These are phyloP conservation scores for Hypomecis punctinalis DNA, from an alignment of 2,888 invertebrate genomes.

Conservation along the genomic window DNA sequence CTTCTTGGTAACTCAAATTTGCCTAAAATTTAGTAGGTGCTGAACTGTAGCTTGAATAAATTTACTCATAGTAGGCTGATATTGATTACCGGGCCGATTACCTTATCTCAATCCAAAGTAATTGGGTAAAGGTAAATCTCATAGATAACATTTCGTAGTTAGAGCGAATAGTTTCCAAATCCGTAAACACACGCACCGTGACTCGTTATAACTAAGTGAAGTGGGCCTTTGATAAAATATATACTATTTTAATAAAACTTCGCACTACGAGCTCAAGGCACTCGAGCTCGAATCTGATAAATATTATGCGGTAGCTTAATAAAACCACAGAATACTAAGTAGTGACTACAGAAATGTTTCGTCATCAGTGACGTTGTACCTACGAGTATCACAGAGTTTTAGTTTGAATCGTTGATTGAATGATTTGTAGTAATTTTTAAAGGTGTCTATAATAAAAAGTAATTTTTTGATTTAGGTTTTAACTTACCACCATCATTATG, in stretches of 20 bases:
- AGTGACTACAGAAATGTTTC: background rate
- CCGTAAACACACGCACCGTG: background rate
- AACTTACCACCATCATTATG: no score
- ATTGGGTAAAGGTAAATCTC: background rate
- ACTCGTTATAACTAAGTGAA: conserved; percentile 18
- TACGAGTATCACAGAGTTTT: no score
- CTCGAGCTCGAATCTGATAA: conserved; percentile 14
- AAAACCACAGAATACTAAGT: background rate
- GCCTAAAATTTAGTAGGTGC: no score
- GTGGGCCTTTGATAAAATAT: conserved; percentile 14
- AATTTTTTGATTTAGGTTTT: no score
- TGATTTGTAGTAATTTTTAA: no score
- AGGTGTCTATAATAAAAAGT: no score
- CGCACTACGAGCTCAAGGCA: background rate
- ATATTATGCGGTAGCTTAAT: conserved; percentile 7
- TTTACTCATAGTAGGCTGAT: no score
- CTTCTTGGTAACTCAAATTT: no score
- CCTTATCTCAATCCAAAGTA: background rate
- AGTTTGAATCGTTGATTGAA: no score
- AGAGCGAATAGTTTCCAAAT: background rate
- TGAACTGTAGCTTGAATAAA: no score
- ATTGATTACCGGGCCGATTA: no score
- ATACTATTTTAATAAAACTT: conserved; percentile 18
- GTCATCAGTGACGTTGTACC: background rate
- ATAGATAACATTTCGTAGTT: conserved; percentile 4